Percentiles rank a stretch among this genome's conserved stretches.
Evolutionary conservation across 2,797 vertebrate species (phyloP).

Genomic region (Lagorchestes hirsutus): DNA sequence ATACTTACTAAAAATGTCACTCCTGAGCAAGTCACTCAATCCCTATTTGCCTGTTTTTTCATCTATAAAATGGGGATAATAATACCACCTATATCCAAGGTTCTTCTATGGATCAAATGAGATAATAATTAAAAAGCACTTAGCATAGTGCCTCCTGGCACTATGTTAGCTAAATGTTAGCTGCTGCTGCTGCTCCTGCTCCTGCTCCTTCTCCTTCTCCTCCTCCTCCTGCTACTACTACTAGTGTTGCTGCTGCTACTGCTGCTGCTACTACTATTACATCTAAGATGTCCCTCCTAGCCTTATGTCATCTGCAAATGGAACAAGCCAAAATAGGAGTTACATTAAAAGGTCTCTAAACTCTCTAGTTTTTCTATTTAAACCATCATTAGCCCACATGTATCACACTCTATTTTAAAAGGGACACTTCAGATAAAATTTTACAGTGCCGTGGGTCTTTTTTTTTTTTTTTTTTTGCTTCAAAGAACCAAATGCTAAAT

Average conservation of each 20-base stretch:
- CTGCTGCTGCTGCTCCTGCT: too few species aligned
- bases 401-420: background rate
- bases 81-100: background rate
- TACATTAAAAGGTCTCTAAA: background rate
- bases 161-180: background rate
- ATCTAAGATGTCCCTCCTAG: background rate
- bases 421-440: background rate
- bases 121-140: background rate
- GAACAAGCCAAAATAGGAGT: background rate
- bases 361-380: background rate
- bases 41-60: background rate
- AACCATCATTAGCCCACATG: background rate
- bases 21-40: background rate
- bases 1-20: background rate
- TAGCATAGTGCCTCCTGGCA: background rate
- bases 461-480: background rate
- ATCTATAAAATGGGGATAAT: background rate
- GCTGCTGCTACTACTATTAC: accelerated
- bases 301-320: background rate
- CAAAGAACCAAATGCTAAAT: background rate
- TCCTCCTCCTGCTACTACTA: too few species aligned
- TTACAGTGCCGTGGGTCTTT: background rate
- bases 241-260: accelerated
- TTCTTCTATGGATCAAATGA: background rate
- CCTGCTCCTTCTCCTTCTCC: background rate